Evolutionary conservation across 1,140 invertebrate genomes (phyloP).

Genomic region (Artemia franciscana): DNA sequence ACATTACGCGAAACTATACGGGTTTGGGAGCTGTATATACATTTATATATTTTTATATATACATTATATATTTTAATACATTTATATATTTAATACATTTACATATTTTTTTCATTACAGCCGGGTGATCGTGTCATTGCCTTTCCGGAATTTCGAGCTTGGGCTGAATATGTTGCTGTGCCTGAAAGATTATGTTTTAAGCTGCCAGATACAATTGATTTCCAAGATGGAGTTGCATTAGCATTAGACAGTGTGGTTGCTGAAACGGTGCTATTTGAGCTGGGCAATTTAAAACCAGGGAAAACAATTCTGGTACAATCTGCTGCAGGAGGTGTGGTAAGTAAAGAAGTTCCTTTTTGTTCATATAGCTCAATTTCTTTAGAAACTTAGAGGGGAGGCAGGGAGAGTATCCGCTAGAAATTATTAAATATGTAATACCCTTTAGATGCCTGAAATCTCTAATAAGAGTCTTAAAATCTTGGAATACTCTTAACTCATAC

Average conservation of each 20-base stretch:
- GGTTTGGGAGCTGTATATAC: too few relatives aligned
- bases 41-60: too few relatives aligned
- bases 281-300: constrained; percentile 45
- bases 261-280: constrained; percentile 59
- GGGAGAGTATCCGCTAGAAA: too few relatives aligned
- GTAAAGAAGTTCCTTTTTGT: constrained; percentile 21
- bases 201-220: constrained; percentile 46
- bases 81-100: too few relatives aligned
- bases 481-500: too few relatives aligned
- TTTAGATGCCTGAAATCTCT: too few relatives aligned
- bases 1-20: too few relatives aligned
- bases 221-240: constrained; percentile 52
- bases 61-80: too few relatives aligned
- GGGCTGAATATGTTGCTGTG: constrained; percentile 58
- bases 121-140: constrained; percentile 64
- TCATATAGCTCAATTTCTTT: too few relatives aligned
- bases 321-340: constrained; percentile 67
- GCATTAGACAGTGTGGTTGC: constrained; percentile 67
- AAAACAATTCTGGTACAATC: constrained; percentile 62
- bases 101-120: constrained; percentile 22
- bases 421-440: too few relatives aligned
- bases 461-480: too few relatives aligned
- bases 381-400: too few relatives aligned
- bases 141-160: constrained; percentile 53
- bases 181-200: constrained; percentile 51